Conservation (phyloP, 2,797 vertebrate species). For the Gambelia wislizenii region DNA sequence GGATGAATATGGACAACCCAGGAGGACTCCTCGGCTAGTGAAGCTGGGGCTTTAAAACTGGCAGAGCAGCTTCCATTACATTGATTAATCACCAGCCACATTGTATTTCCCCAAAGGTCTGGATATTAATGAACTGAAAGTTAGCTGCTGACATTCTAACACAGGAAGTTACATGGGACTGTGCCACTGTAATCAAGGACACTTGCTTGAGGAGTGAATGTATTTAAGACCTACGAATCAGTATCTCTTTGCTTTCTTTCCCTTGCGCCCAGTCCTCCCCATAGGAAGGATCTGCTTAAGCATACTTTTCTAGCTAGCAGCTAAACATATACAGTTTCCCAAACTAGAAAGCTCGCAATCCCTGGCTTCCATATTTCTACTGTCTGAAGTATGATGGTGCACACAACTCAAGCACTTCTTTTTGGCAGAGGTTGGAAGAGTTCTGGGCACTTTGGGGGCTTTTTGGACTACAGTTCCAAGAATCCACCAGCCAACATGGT, state of each 20-base stretch:
- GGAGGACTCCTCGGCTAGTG: background rate
- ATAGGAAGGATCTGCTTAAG: conserved; percentile 1
- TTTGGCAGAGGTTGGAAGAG: background rate
- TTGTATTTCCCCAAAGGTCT: conserved; percentile 18
- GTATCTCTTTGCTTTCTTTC: background rate
- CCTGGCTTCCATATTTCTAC: background rate
- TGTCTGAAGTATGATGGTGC: background rate
- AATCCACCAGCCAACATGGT: too few species aligned
- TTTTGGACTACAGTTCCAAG: too few species aligned
- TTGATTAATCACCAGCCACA: conserved; percentile 26
- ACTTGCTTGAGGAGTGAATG: background rate
- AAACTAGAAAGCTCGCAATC: background rate
- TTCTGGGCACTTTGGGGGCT: too few species aligned
- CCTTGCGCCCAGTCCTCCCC: too few species aligned
- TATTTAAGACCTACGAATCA: background rate
- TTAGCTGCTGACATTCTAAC: conserved; percentile 20
- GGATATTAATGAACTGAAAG: background rate
- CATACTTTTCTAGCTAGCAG: conserved; percentile 18
- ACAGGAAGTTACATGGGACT: background rate
- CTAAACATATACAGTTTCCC: background rate
- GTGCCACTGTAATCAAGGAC: background rate
- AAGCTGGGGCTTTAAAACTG: conserved; percentile 3
- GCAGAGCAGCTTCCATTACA: background rate
- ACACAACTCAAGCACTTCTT: background rate
- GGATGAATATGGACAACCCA: background rate